Evolutionary conservation across 1,140 invertebrate genomes (phyloP).

Genomic region (Ptiloglossa arizonensis): DNA sequence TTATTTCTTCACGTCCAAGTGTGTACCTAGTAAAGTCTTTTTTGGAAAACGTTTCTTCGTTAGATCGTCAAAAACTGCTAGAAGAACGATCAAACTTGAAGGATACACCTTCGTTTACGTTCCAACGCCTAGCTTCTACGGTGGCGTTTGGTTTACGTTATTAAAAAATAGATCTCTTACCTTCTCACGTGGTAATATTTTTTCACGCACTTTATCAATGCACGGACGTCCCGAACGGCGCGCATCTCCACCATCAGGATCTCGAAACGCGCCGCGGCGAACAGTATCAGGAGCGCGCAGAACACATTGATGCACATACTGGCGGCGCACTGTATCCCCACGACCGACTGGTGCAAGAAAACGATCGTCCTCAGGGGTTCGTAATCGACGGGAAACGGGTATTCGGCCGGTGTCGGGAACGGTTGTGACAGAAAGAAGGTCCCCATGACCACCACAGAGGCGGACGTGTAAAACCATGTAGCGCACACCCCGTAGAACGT

Average conservation of each 20-base stretch:
- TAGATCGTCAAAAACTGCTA: neutral
- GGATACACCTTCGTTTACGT: neutral
- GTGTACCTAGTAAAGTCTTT: no score
- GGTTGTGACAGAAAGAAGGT: conserved; percentile 13
- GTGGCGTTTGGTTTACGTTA: no score
- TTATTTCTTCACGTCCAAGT: no score
- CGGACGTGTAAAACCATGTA: conserved; percentile 47
- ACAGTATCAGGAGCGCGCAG: conserved; percentile 53
- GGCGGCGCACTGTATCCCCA: conserved; percentile 50
- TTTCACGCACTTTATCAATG: conserved; percentile 35
- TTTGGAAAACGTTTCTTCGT: no score
- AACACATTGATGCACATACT: conserved; percentile 55
- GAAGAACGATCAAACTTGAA: no score
- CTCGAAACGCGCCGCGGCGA: conserved; percentile 54
- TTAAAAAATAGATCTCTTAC: conserved; percentile 20
- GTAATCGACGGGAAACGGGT: conserved; percentile 60
- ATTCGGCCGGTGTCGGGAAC: conserved; percentile 60
- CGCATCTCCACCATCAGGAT: conserved; percentile 38
- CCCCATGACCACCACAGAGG: conserved; percentile 36
- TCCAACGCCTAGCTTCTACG: no score
- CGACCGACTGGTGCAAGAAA: conserved; percentile 54
- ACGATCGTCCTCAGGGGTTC: conserved; percentile 42
- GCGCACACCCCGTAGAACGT: conserved; percentile 42
- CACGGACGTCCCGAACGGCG: neutral
- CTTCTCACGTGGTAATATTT: conserved; percentile 55